A percentile compares a stretch with the other conserved stretches of the same genome.
Evolutionary conservation across 1,140 invertebrate genomes (phyloP).

Genomic region (Hesperophylax magnus): DNA sequence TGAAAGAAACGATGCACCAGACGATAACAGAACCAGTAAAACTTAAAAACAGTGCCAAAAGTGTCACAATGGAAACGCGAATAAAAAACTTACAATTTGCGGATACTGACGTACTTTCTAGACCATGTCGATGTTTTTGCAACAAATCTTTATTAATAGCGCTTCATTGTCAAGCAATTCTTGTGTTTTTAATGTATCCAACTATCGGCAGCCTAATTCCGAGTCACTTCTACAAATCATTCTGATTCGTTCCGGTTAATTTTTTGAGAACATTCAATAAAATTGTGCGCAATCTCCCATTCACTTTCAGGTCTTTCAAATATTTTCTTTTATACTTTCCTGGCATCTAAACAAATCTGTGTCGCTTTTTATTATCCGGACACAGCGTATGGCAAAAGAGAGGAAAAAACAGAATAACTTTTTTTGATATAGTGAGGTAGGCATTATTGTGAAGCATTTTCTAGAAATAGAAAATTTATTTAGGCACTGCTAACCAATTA

Average conservation of each 20-base stretch:
- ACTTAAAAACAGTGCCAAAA: background rate
- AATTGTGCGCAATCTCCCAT: background rate
- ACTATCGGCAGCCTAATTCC: background rate
- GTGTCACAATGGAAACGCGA: conserved; percentile 6
- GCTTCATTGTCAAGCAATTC: background rate
- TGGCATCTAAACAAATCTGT: no score
- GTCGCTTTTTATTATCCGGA: no score
- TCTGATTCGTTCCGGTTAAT: background rate
- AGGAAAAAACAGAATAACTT: no score
- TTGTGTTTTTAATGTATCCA: background rate
- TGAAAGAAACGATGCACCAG: conserved; percentile 6
- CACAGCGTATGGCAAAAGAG: no score
- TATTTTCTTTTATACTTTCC: background rate
- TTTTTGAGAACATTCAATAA: conserved; percentile 1
- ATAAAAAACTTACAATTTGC: conserved; percentile 7
- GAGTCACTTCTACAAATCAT: background rate
- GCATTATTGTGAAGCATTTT: no score
- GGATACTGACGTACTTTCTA: conserved; percentile 27
- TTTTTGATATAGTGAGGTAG: no score
- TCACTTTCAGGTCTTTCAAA: background rate
- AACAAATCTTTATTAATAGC: conserved; percentile 17
- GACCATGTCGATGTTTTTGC: conserved; percentile 29
- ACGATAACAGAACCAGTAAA: background rate
- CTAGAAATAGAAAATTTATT: no score
- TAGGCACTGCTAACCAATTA: no score